Conservation (phyloP, 1,140 invertebrate genomes). For the Psix sp. region DNA sequence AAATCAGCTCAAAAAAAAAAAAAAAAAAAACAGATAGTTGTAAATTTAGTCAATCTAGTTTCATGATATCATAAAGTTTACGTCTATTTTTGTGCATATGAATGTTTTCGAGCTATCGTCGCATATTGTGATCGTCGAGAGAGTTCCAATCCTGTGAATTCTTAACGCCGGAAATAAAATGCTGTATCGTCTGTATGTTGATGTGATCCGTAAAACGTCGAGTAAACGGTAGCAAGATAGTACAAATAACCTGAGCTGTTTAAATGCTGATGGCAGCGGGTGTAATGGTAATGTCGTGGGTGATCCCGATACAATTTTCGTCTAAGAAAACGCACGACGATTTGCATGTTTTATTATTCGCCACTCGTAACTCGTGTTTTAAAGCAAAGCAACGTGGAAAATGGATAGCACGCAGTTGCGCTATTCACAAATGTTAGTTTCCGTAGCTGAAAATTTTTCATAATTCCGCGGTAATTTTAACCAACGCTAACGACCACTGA, state of each 20-base stretch:
- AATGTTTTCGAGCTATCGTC: conserved; percentile 7
- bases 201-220: conserved; percentile 27
- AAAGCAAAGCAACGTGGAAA: too few relatives aligned
- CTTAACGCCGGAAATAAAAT: conserved; percentile 34
- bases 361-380: too few relatives aligned
- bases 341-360: too few relatives aligned
- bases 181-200: conserved; percentile 27
- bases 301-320: too few relatives aligned
- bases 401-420: too few relatives aligned
- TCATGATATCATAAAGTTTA: too few relatives aligned
- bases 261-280: conserved; percentile 1
- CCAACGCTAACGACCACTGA: conserved; percentile 25
- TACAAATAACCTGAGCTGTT: conserved; percentile 17
- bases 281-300: background rate
- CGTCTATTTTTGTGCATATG: background rate
- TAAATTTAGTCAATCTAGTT: too few relatives aligned
- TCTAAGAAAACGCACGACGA: too few relatives aligned
- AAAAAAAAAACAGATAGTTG: too few relatives aligned
- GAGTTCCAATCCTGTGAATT: conserved; percentile 24
- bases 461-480: conserved; percentile 30
- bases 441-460: conserved; percentile 23
- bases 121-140: conserved; percentile 5
- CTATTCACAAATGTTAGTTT: conserved; percentile 21
- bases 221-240: conserved; percentile 19
- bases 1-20: too few relatives aligned